Evolutionary conservation across 2,888 invertebrate species (phyloP).

Genomic region (Drosophila flavopinicola): DNA sequence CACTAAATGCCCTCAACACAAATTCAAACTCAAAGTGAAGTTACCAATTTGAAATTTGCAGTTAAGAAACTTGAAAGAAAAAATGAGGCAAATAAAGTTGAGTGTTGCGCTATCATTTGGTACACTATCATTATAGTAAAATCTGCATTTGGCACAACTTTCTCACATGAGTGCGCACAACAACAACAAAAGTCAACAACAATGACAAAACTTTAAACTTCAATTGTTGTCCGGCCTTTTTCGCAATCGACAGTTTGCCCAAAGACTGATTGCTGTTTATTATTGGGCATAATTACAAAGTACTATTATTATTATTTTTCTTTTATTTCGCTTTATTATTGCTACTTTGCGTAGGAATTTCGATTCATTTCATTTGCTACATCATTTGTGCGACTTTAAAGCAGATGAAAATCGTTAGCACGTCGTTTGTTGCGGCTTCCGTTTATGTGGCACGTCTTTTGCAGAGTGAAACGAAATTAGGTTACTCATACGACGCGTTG

Average conservation of each 20-base stretch:
- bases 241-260: slow-evolving; percentile 48
- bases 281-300: slow-evolving; percentile 47
- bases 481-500: slow-evolving; percentile 51
- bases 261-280: slow-evolving; percentile 57
- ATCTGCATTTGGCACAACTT: slow-evolving; percentile 77
- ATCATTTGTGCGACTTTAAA: not conserved
- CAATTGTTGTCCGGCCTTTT: slow-evolving; percentile 47
- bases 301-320: slow-evolving; percentile 28
- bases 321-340: slow-evolving; percentile 5
- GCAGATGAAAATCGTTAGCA: slow-evolving; percentile 36
- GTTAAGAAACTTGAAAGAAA: too few species aligned
- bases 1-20: slow-evolving; percentile 33
- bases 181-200: slow-evolving; percentile 11
- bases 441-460: slow-evolving; percentile 3
- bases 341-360: slow-evolving; percentile 24
- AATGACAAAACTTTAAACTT: slow-evolving; percentile 35
- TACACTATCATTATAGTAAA: slow-evolving; percentile 57
- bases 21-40: slow-evolving; percentile 5
- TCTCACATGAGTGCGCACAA: slow-evolving; percentile 68
- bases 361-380: slow-evolving; percentile 15
- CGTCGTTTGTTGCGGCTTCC: slow-evolving; percentile 29
- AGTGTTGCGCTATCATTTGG: slow-evolving; percentile 29
- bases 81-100: slow-evolving; percentile 1
- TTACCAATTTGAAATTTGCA: slow-evolving; percentile 14
- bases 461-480: slow-evolving; percentile 30